These are phyloP conservation scores for Micropoecilia bifurca DNA, from an alignment of 2,797 vertebrate species.

Conservation along the genomic window DNA sequence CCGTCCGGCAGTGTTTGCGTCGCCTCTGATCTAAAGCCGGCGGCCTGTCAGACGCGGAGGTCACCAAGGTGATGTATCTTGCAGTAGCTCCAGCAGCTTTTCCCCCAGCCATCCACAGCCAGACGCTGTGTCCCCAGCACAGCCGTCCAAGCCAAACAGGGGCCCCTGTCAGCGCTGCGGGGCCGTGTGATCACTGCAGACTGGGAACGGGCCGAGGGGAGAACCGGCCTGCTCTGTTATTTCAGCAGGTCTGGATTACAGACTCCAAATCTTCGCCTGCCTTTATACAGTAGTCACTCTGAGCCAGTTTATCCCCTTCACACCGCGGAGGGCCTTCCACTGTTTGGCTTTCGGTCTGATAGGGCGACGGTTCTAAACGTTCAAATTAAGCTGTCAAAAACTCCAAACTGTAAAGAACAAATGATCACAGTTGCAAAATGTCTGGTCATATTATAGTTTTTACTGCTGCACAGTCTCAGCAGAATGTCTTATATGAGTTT, in stretches of 20 bases:
- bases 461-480: background rate
- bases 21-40: constrained; percentile 32
- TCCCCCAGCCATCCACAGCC: constrained; percentile 30
- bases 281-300: constrained; percentile 68
- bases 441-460: background rate
- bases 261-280: constrained; percentile 56
- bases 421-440: background rate
- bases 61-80: constrained; percentile 52
- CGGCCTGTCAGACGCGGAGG: constrained; percentile 32
- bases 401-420: background rate
- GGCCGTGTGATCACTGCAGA: constrained; percentile 66
- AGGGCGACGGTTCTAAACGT: constrained; percentile 10
- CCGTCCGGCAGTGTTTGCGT: constrained; percentile 33
- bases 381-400: constrained; percentile 8
- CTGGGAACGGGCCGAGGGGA: constrained; percentile 64
- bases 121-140: constrained; percentile 66
- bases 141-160: constrained; percentile 72
- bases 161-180: constrained; percentile 70
- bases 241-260: constrained; percentile 79
- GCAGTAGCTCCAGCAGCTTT: constrained; percentile 22
- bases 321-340: constrained; percentile 59
- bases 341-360: constrained; percentile 22
- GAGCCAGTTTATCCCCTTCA: constrained; percentile 62
- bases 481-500: background rate
- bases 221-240: constrained; percentile 68